Percentiles rank a stretch among this genome's conserved stretches.
phyloP scores from a whole-genome alignment of 1,140 invertebrate genomes.

The Planococcus citri region DNA sequence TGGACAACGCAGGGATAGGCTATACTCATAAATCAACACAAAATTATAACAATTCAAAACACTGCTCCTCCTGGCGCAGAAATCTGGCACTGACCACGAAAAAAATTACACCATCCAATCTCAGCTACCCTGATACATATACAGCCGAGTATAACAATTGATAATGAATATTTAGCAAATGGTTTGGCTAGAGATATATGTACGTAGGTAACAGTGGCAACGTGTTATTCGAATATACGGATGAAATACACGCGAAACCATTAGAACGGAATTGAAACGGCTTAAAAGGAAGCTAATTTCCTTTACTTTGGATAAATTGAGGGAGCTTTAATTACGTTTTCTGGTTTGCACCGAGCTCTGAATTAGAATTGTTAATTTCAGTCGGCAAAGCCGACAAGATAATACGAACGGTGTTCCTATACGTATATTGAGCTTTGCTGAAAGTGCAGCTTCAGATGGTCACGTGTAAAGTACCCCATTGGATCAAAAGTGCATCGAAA shows the following conservation, averaged over 20 bases:
- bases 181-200: no score
- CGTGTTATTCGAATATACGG: not conserved
- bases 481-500: no score
- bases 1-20: no score
- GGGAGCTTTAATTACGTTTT: constrained; percentile 2
- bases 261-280: not conserved
- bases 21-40: no score
- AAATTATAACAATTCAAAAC: no score
- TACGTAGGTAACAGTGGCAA: no score
- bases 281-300: constrained; percentile 7
- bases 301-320: not conserved
- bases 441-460: no score
- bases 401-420: no score
- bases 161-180: not conserved
- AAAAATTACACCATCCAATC: not conserved
- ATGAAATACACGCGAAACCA: not conserved
- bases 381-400: not conserved
- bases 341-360: not conserved
- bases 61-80: no score
- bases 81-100: no score
- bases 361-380: constrained; percentile 1
- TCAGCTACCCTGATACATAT: not conserved
- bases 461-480: no score
- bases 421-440: no score
- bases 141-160: not conserved